Evolutionary conservation across 2,888 invertebrate species (phyloP).

Genomic region (Sinopyrophorus schimmeli): DNA sequence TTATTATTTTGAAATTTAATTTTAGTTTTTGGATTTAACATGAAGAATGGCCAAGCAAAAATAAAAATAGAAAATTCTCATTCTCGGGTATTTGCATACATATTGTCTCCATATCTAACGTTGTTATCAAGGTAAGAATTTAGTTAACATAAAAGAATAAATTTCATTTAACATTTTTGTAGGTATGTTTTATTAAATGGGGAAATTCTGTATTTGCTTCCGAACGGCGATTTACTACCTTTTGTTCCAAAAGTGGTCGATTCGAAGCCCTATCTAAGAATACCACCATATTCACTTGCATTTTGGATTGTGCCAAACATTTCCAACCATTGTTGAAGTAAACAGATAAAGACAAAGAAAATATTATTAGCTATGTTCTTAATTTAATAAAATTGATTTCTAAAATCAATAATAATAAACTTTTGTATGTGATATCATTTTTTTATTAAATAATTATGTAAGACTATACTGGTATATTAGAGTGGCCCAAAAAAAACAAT

Average conservation of each 20-base stretch:
- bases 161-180: conserved; percentile 34
- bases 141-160: neutral
- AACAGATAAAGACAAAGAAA: too few species aligned
- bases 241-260: conserved; percentile 58
- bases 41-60: conserved; percentile 56
- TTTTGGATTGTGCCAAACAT: conserved; percentile 65
- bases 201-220: conserved; percentile 56
- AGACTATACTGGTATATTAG: too few species aligned
- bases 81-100: conserved; percentile 56
- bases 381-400: too few species aligned
- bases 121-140: conserved; percentile 42
- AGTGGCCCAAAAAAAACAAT: too few species aligned
- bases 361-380: too few species aligned
- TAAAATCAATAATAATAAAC: too few species aligned
- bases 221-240: conserved; percentile 59
- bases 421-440: too few species aligned
- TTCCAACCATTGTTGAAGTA: too few species aligned
- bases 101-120: conserved; percentile 55
- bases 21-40: conserved; percentile 64
- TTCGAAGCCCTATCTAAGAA: conserved; percentile 56
- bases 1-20: too few species aligned
- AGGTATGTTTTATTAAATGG: conserved; percentile 65
- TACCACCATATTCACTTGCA: conserved; percentile 67
- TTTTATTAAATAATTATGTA: too few species aligned
- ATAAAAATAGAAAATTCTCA: conserved; percentile 59